Evolutionary conservation across 2,888 invertebrate species (phyloP), one percentile per base, ranked within the genome.

Genomic region (Bugulina stolonifera): DNA sequence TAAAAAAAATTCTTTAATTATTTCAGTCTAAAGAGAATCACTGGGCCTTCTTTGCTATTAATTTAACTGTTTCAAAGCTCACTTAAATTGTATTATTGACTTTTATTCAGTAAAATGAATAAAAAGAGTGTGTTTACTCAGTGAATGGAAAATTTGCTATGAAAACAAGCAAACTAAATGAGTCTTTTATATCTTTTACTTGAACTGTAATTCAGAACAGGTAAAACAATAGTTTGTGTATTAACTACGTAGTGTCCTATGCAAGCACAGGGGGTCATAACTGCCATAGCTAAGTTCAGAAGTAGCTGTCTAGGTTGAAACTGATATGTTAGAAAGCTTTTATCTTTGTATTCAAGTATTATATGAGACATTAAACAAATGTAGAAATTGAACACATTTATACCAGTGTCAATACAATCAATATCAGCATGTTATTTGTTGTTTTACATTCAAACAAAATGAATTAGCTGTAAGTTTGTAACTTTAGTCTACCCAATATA

Each of bases 71-170:
- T 43, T 18, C 43, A 43, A 5, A 43, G 43, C 18, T 43, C 43
- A 43, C 43, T 43, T 43, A 43, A 43, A 43, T 10, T 43, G 43
- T 18, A n/a, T 64, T 64, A 64, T 64, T 64, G 64, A 64, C 64
- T 64, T 34, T 27, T 18, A 64, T 32, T 32, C 5, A 32, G 43
- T 5, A 25, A 32, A 27, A 18, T 32, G 32, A 14, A 64, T 25
- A 64, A 64, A 32, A n/a, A 64, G n/a, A 18, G 32, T 14, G 10
- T 64, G 64, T 64, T 64, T 22, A 32, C 27, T 32, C 27, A 64
- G 27, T 27, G 27, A 64, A 64, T 22, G 3, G 27, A 32, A 64
- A 32, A 2, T 27, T 22, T 27, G 29, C 32, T 64, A 32, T 23
- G n/a, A 55, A 64, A 64, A 32, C 34, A 32, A 34, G 64, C 64